Evolutionary conservation across 2,113 vertebrate genomes (phyloP), one percentile per base, ranked within the genome.

Genomic region (Pterocles gutturalis): DNA sequence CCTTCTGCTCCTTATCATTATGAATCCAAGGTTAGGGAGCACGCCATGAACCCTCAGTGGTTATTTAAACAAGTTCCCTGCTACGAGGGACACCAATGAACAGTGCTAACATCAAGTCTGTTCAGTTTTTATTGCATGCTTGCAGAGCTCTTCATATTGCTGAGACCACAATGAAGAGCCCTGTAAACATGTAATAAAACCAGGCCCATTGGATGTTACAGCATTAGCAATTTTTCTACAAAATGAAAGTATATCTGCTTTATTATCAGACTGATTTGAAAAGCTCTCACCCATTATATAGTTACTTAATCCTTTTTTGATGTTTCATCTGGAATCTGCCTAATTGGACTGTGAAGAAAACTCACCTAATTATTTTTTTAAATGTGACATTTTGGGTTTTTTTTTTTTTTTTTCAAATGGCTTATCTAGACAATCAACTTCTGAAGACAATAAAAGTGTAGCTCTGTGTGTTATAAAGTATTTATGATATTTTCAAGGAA

Each of bases 401-500:
- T 45, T 1, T 4, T 31, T 75, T 94, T 83, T 95, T 94, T 95
- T 96, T 96, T 93, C 11, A 94, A 97, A 94, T 90, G 91, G 90
- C 90, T 97, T 81, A 95, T 97, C 96, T 93, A 98, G 95, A 97
- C 96, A 97, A 98, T 98, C 98, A 97, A 97, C 94, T 97, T 98
- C 96, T 95, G 88, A 94, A 97, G 95, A 98, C 96, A 97, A 96
- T 97, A 97, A 94, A 98, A 98, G 91, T 96, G 93, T 97, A 97
- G 98, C 94, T 97, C 94, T 97, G 94, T 95, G 96, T 95, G 85
- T 97, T 98, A 98, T 98, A 98, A 98, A 98, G 97, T 98, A 98
- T 98, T 98, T 98, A 98, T 98, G 97, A 97, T 94, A 94, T 97
- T 97, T 97, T 96, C 95, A 96, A 98, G 96, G 97, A 98, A 96